Evolutionary conservation across 2,113 vertebrate genomes (phyloP).

Genomic region (Peromyscus polionotus): DNA sequence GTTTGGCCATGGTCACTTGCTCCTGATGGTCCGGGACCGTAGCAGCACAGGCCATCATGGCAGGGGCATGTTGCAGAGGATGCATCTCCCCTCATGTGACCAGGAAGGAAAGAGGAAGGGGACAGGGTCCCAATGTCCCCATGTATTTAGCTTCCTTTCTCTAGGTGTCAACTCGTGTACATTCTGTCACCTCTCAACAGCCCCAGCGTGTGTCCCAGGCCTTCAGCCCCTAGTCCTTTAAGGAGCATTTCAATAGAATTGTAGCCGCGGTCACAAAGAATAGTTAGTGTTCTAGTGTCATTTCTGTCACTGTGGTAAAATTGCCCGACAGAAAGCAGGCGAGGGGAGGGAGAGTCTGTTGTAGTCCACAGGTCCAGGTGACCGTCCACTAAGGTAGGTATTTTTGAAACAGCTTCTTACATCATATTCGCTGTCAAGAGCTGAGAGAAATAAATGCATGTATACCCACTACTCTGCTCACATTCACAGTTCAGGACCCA

Average conservation of each 20-base stretch:
- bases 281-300: background rate
- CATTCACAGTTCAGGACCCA: background rate
- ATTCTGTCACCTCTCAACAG: background rate
- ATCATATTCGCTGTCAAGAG: background rate
- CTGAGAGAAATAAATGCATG: background rate
- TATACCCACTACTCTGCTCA: rapidly evolving
- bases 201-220: background rate
- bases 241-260: background rate
- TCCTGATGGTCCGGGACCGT: background rate
- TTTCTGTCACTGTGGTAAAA: background rate
- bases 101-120: background rate
- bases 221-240: background rate
- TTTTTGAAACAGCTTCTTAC: no score
- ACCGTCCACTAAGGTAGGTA: background rate
- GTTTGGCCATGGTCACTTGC: background rate
- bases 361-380: background rate
- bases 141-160: background rate
- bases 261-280: background rate
- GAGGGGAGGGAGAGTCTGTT: no score
- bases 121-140: background rate
- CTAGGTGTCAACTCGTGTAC: no score
- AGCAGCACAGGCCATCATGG: background rate
- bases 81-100: background rate
- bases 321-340: background rate
- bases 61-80: no score